phyloP scores from a whole-genome alignment of 1,140 invertebrate species.

The Pseudomyrmex flavicornis region DNA sequence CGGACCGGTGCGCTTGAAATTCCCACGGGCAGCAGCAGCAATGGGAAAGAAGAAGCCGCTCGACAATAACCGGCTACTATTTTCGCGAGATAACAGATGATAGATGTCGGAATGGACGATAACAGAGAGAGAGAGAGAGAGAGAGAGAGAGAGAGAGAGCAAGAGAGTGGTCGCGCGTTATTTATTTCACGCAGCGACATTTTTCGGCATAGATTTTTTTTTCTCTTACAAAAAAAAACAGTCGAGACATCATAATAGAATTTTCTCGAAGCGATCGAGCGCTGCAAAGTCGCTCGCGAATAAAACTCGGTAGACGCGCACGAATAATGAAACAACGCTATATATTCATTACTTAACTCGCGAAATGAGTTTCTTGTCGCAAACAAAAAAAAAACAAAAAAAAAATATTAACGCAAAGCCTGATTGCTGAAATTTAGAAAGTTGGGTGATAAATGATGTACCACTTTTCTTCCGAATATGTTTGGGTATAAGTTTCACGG shows the following conservation, averaged over 20 bases:
- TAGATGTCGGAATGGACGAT: no score
- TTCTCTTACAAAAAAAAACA: background rate
- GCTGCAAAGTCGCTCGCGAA: background rate
- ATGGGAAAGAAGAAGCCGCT: conserved; percentile 52
- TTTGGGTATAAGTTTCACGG: background rate
- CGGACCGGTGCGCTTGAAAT: conserved; percentile 39
- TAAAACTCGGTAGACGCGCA: background rate
- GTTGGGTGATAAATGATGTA: background rate
- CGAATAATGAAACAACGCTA: background rate
- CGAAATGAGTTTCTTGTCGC: background rate
- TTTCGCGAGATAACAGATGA: background rate
- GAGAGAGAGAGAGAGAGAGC: background rate
- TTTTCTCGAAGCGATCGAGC: background rate
- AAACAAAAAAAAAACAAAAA: background rate
- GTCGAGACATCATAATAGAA: background rate
- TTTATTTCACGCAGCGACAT: background rate
- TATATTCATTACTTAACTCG: background rate
- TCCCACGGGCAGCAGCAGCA: conserved; percentile 48
- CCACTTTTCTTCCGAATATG: background rate
- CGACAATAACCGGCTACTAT: conserved; percentile 50
- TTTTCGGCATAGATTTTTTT: background rate
- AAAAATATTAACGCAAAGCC: background rate
- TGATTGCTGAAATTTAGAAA: conserved; percentile 11
- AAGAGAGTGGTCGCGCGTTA: background rate
- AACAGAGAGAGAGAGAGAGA: no score